These are phyloP conservation scores for Tachysurus fulvidraco DNA, from an alignment of 2,113 vertebrate species.

Conservation along the genomic window DNA sequence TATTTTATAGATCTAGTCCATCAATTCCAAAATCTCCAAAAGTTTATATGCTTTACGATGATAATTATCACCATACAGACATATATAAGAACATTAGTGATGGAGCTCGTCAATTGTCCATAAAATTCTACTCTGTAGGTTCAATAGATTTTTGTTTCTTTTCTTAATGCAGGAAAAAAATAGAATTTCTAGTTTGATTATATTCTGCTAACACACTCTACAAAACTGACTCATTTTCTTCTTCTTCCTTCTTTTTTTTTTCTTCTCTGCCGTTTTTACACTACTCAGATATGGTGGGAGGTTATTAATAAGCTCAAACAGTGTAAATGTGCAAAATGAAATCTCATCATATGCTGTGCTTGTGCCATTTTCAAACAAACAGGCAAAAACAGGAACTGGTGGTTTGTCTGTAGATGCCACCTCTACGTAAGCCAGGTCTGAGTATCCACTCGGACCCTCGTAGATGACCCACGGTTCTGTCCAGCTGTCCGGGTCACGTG, in stretches of 20 bases:
- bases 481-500: slow-evolving; percentile 87
- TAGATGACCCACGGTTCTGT: slow-evolving; percentile 90
- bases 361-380: slow-evolving; percentile 86
- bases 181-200: background rate
- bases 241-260: slow-evolving; percentile 48
- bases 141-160: background rate
- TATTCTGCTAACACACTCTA: slow-evolving; percentile 54
- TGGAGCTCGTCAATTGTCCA: no score
- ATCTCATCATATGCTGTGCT: slow-evolving; percentile 86
- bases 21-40: background rate
- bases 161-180: background rate
- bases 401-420: slow-evolving; percentile 61
- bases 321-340: slow-evolving; percentile 88
- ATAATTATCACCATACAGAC: background rate
- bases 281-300: slow-evolving; percentile 64
- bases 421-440: slow-evolving; percentile 85
- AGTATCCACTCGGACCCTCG: slow-evolving; percentile 91
- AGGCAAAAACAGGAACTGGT: slow-evolving; percentile 76
- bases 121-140: no score
- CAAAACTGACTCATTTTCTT: slow-evolving; percentile 59
- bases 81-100: no score
- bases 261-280: background rate
- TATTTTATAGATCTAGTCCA: background rate
- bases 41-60: background rate
- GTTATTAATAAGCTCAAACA: slow-evolving; percentile 84